phyloP scores from a whole-genome alignment of 1,140 invertebrate species.

The Leptoteleia sp. region DNA sequence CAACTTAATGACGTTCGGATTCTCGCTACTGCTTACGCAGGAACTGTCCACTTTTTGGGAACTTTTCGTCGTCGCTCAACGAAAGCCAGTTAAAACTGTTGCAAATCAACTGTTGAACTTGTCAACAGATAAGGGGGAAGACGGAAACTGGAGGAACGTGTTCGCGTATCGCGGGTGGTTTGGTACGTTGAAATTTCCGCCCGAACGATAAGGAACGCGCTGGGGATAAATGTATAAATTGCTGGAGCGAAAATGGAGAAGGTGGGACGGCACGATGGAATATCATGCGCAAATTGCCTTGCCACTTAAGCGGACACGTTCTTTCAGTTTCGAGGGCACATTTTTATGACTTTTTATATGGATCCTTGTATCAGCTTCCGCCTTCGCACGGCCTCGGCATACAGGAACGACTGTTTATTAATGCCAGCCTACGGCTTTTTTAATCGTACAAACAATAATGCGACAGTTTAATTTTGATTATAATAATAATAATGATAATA shows the following conservation, averaged over 20 bases:
- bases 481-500: conserved; percentile 24
- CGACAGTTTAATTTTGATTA: too few species aligned
- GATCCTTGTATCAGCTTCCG: conserved; percentile 46
- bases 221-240: too few species aligned
- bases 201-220: too few species aligned
- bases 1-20: conserved; percentile 17
- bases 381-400: conserved; percentile 56
- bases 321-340: conserved; percentile 28
- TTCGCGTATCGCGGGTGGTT: background rate
- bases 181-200: too few species aligned
- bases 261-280: background rate
- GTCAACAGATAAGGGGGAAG: background rate
- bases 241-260: background rate
- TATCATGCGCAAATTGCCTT: conserved; percentile 1
- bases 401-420: conserved; percentile 36
- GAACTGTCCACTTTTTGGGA: conserved; percentile 7
- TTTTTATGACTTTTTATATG: conserved; percentile 30
- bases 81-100: background rate
- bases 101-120: too few species aligned
- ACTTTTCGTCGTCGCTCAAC: conserved; percentile 14
- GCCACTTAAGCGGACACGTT: conserved; percentile 22
- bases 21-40: conserved; percentile 34
- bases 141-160: background rate
- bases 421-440: conserved; percentile 53
- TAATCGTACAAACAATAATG: too few species aligned